These are phyloP conservation scores for Psilopsiagon aurifrons DNA, from an alignment of 2,113 vertebrate genomes.

Conservation along the genomic window DNA sequence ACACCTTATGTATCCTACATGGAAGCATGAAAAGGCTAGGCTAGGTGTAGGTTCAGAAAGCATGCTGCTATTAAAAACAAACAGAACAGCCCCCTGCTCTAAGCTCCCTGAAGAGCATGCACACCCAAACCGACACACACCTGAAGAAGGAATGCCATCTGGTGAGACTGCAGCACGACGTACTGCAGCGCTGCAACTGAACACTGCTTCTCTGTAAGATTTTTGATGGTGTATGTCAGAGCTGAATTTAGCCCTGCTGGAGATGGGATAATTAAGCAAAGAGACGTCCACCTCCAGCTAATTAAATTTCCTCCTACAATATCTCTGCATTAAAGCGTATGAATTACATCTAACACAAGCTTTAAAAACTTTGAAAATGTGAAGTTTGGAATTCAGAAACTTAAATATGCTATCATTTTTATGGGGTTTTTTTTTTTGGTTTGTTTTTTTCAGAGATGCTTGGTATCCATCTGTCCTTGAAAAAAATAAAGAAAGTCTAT, in stretches of 20 bases:
- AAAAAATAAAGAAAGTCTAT: neutral
- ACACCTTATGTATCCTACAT: neutral
- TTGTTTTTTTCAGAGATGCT: neutral
- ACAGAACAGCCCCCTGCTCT: neutral
- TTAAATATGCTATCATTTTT: neutral
- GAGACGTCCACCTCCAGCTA: slow-evolving; percentile 22
- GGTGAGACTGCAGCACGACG: neutral
- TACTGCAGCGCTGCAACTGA: neutral
- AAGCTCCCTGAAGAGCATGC: neutral
- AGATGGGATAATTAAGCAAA: slow-evolving; percentile 32
- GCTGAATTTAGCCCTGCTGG: slow-evolving; percentile 2
- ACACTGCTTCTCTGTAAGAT: neutral
- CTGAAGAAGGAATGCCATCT: slow-evolving; percentile 8
- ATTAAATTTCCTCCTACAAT: slow-evolving; percentile 33
- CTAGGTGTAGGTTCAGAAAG: neutral
- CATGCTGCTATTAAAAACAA: neutral
- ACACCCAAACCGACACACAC: neutral
- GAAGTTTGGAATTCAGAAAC: neutral
- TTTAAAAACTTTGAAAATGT: neutral
- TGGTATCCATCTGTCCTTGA: neutral
- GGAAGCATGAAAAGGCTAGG: neutral
- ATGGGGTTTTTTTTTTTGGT: too few relatives aligned
- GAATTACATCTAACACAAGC: neutral
- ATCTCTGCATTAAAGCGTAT: neutral
- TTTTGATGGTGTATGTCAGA: neutral